Base-by-base conservation (phyloP, 2,113 vertebrate species). In the Pampusana beccarii region DNA sequence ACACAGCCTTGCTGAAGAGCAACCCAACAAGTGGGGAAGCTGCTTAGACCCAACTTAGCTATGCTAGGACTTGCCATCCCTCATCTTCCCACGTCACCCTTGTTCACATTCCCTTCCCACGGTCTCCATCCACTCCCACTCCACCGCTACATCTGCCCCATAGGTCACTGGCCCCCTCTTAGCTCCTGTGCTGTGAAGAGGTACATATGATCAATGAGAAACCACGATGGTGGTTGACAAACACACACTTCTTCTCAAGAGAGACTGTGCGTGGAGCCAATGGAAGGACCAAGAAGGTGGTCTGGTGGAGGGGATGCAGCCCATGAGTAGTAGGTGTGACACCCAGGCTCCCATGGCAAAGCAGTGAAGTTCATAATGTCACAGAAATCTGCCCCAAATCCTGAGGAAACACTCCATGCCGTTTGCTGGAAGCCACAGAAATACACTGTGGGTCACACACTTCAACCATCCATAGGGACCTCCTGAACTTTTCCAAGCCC, bases 361-460 rank as follows among this genome's bases (percentile, higher is more conserved):
- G 75, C 67, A 89, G 28, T 3, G 36, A 62, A 24, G 28, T 11
- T 90, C 44, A 26, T 18, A 74, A 29, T 0, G 5, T 6, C 48
- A 16, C 36, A 61, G 40, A 69, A 87, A 82, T 15, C 77, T 62
- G 44, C n/a, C 36, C 0, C 0, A 50, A 80, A 77, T 54, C 53
- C 36, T 7, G 19, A 65, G 53, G 36, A 40, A 87, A 69, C 25
- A 40, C 1, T 11, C n/a, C 14, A 8, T 3, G 5, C 0, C 0
- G 0, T 50, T 65, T 72, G 42, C 58, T 73, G 78, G n/a, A 77
- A 87, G 29, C 26, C 5, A 9, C 65, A 62, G 53, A 61, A 60
- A 46, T 16, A 31, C 51, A 31, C n/a, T 1, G 3, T 20, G 80
- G 29, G 18, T 67, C 70, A 78, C 64, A 42, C 4, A 2, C 16